Evolutionary conservation across 1,140 invertebrate species (phyloP), one percentile per base, ranked within the genome.

Genomic region (Drusus annulatus): DNA sequence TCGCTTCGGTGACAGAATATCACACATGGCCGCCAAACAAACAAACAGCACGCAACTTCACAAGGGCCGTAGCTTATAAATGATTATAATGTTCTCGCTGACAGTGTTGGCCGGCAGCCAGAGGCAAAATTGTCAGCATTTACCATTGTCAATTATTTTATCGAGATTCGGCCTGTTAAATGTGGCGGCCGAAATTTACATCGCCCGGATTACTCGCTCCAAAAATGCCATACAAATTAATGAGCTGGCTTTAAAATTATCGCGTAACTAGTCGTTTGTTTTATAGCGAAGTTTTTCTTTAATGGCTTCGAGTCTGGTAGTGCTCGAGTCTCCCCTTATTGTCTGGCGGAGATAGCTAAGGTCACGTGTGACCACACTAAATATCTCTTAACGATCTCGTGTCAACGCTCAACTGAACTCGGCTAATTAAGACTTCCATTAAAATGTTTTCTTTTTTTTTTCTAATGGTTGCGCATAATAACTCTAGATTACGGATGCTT

Each of bases 111-210:
- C 51, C 7, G 21, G 58, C 28, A 0, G 75, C 75, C 75, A 76
- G 56, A 45, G 3, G 50, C 51, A 76, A 51, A 31, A 76, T 76
- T 76, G 75, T 76, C 75, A 76, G 60, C 75, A 63, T 76, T 76
- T 76, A 76, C 75, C 58, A 76, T 76, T 76, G 75, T 76, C 75
- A 76, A 76, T 76, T 76, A 76, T 65, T 76, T 63, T 76, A 76
- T 76, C 54, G 56, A 63, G 60, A 76, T 65, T 76, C 58, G 31
- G 58, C 58, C 63, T 45, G 75, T 75, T 75, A 60, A 75, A 75
- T 75, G 71, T 75, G 31, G 52, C 71, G 54, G 17, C 2, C 28
- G 52, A 75, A 58, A 75, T 75, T 75, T 75, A 75, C 54, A 75
- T 58, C 71, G 54, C 7, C 23, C 10, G 52, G 71, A 74, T 74